Percentiles rank a stretch among this genome's conserved stretches.
phyloP scores from a whole-genome alignment of 2,888 invertebrate species.

The Apamea sordens region DNA sequence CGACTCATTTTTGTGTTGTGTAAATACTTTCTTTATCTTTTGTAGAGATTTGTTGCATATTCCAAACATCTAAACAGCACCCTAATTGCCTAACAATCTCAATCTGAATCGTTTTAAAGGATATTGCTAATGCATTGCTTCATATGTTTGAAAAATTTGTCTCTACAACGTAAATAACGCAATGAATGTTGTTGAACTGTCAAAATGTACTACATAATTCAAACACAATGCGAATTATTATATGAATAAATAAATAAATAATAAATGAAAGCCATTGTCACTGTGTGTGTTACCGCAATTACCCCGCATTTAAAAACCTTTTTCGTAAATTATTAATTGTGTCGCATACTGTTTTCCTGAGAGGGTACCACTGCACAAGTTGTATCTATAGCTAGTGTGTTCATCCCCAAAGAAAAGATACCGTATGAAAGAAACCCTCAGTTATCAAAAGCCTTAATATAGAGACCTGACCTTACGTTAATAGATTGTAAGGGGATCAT shows the following conservation, averaged over 20 bases:
- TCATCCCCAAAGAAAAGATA: conserved; percentile 11
- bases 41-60: no score
- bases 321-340: neutral
- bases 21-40: no score
- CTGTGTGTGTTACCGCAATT: neutral
- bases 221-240: no score
- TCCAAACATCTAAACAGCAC: no score
- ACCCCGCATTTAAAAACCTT: neutral
- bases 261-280: neutral
- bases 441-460: conserved; percentile 50
- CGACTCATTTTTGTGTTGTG: no score
- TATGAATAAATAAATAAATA: no score
- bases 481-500: conserved; percentile 65
- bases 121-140: neutral
- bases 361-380: neutral
- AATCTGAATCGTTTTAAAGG: neutral
- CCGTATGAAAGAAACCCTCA: conserved; percentile 30
- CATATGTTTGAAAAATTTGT: neutral
- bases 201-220: neutral
- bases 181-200: neutral
- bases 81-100: no score
- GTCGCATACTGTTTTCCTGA: neutral
- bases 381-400: neutral
- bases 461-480: conserved; percentile 53
- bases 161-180: neutral